A percentile compares a stretch with the other conserved stretches of the same genome.
Evolutionary conservation across 2,113 vertebrate genomes (phyloP).

Genomic region (Merops nubicus): DNA sequence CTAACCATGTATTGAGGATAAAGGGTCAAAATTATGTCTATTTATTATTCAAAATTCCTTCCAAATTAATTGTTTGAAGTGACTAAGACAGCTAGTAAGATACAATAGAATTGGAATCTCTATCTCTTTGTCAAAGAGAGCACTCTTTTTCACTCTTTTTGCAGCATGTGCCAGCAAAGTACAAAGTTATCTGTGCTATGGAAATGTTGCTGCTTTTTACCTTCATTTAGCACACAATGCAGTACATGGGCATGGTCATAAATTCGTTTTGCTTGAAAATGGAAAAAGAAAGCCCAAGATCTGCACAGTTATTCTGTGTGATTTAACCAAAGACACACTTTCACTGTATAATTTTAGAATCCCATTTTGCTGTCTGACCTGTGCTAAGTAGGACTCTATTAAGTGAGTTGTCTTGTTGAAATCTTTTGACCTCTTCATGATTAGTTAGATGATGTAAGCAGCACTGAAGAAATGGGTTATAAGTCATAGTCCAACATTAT

Average conservation of each 20-base stretch:
- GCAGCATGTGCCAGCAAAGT: background rate
- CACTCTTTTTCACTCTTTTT: background rate
- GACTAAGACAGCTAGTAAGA: background rate
- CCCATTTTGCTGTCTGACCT: slow-evolving; percentile 29
- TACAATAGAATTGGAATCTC: background rate
- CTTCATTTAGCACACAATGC: background rate
- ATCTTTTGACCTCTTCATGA: slow-evolving; percentile 5
- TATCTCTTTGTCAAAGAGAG: background rate
- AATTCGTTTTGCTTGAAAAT: background rate
- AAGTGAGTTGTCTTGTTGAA: background rate
- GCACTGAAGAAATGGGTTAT: background rate
- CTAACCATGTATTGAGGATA: fast-evolving
- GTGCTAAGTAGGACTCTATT: slow-evolving; percentile 18
- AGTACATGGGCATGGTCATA: background rate
- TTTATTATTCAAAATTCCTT: background rate
- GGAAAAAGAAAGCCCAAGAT: background rate
- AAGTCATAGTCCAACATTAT: background rate
- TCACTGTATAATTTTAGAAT: slow-evolving; percentile 4
- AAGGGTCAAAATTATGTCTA: background rate
- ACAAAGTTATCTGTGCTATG: background rate
- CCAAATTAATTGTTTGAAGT: background rate
- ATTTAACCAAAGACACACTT: background rate
- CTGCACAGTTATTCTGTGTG: background rate
- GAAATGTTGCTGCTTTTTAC: background rate
- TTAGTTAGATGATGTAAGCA: slow-evolving; percentile 28